These are phyloP conservation scores for Montifringilla adamsi DNA, from an alignment of 2,113 vertebrate species.

Conservation along the genomic window DNA sequence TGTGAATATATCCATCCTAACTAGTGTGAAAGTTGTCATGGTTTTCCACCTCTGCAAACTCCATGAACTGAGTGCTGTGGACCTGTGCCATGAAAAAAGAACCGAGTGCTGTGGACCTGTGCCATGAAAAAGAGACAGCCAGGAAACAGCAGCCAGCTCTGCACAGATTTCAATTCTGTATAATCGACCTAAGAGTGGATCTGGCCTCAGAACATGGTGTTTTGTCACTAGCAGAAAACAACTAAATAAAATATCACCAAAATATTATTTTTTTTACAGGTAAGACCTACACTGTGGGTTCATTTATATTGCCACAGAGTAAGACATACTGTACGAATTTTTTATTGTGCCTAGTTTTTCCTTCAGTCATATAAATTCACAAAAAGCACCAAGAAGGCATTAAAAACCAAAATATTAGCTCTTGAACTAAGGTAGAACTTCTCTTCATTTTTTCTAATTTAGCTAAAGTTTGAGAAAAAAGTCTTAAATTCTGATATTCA, in stretches of 20 bases:
- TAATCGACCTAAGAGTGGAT: not conserved
- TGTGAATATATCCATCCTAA: slow-evolving; percentile 61
- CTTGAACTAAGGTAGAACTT: not conserved
- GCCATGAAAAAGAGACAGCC: not conserved
- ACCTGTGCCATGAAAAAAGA: slow-evolving; percentile 44
- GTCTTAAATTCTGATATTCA: not conserved
- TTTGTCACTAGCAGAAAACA: not conserved
- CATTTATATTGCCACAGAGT: not conserved
- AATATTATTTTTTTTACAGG: not conserved
- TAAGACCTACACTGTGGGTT: not conserved
- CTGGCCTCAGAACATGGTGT: not conserved
- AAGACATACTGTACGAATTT: fast-evolving
- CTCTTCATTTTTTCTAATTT: not conserved
- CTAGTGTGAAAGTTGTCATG: slow-evolving; percentile 73
- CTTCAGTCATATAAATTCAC: not conserved
- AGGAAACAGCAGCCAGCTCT: not conserved
- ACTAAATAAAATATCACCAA: not conserved
- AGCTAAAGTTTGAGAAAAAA: not conserved
- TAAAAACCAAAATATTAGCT: not conserved
- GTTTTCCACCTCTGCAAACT: slow-evolving; percentile 77
- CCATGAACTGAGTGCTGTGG: slow-evolving; percentile 71
- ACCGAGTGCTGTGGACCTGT: slow-evolving; percentile 55
- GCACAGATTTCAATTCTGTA: not conserved
- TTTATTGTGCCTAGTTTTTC: not conserved
- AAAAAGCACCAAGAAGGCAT: not conserved